Percentiles rank a stretch among this genome's conserved stretches.
These are phyloP conservation scores for Portevinia maculata DNA, from an alignment of 2,888 invertebrate genomes.

Conservation along the genomic window DNA sequence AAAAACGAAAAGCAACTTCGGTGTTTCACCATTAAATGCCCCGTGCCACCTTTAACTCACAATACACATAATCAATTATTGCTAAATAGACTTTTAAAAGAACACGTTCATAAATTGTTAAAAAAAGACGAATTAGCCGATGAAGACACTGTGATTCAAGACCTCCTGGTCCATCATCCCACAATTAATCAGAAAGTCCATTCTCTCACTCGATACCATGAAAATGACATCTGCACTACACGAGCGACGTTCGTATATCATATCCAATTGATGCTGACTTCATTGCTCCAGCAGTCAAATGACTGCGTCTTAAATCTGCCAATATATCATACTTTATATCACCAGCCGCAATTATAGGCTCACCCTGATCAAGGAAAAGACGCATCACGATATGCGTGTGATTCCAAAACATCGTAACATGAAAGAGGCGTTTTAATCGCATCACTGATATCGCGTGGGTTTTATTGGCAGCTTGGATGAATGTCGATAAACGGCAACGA, in stretches of 20 bases:
- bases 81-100: not conserved
- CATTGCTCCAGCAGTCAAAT: slow-evolving; percentile 13
- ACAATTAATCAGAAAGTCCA: too few relatives aligned
- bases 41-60: not conserved
- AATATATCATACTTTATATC: slow-evolving; percentile 56
- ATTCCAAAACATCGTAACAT: slow-evolving; percentile 43
- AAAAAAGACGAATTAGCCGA: not conserved
- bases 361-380: slow-evolving; percentile 25
- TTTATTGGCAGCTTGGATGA: slow-evolving; percentile 38
- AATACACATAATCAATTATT: not conserved
- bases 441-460: slow-evolving; percentile 46
- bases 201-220: not conserved
- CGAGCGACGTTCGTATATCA: slow-evolving; percentile 38
- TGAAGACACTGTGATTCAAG: slow-evolving; percentile 3
- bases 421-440: slow-evolving; percentile 58
- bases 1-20: too few relatives aligned
- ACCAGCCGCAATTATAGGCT: slow-evolving; percentile 44
- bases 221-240: slow-evolving; percentile 23
- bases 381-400: slow-evolving; percentile 1
- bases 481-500: slow-evolving; percentile 22
- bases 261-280: slow-evolving; percentile 14
- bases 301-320: slow-evolving; percentile 41
- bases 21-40: too few relatives aligned
- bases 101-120: not conserved
- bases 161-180: not conserved